phyloP scores from a whole-genome alignment of 2,888 invertebrate species.

The Drosophila robusta region DNA sequence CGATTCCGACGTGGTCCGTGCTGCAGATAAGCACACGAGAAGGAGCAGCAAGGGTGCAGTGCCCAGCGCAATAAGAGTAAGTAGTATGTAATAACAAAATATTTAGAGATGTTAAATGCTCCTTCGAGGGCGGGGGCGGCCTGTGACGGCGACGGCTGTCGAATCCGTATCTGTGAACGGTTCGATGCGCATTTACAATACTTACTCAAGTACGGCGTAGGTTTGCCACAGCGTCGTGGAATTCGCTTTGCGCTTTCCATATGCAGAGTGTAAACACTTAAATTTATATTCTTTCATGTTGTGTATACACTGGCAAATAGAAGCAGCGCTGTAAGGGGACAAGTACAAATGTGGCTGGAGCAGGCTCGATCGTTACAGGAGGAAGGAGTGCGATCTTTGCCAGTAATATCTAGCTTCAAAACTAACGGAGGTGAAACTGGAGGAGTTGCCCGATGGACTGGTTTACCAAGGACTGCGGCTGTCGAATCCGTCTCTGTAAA shows the following conservation, averaged over 20 bases:
- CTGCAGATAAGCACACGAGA: conserved; percentile 2
- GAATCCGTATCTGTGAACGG: conserved; percentile 7
- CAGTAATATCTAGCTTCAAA: too few species aligned
- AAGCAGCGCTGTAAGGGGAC: too few species aligned
- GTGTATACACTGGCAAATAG: too few species aligned
- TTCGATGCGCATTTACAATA: conserved; percentile 21
- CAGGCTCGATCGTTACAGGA: too few species aligned
- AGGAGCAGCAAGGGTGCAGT: too few species aligned
- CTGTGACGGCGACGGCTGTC: not conserved
- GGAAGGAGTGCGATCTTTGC: too few species aligned
- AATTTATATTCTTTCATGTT: too few species aligned
- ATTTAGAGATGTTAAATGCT: conserved; percentile 44
- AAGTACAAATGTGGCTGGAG: too few species aligned
- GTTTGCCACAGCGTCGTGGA: not conserved
- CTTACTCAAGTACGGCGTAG: not conserved
- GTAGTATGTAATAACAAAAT: conserved; percentile 47
- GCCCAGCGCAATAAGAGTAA: not conserved
- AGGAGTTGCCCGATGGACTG: too few species aligned
- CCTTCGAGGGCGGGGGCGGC: not conserved
- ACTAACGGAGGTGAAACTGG: too few species aligned
- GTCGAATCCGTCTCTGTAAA: conserved; percentile 1
- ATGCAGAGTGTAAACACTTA: too few species aligned
- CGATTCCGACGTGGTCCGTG: conserved; percentile 49
- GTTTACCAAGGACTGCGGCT: too few species aligned
- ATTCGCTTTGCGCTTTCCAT: not conserved